phyloP scores from a whole-genome alignment of 1,140 invertebrate genomes.

The Rhagoletis zephyria region DNA sequence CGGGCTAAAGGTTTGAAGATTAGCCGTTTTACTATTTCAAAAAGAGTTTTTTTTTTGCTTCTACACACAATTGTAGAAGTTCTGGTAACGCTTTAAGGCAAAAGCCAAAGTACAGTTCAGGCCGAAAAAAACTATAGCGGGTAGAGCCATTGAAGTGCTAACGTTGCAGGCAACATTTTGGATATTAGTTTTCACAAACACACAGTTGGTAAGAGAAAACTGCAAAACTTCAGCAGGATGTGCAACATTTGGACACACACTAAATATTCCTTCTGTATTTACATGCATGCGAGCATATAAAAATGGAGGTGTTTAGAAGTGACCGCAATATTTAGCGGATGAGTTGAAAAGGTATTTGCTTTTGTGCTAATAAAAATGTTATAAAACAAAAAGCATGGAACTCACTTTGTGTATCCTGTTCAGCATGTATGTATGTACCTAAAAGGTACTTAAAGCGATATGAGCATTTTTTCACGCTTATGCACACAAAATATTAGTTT shows the following conservation, averaged over 20 bases:
- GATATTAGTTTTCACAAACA: constrained; percentile 39
- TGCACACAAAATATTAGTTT: constrained; percentile 35
- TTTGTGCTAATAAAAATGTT: constrained; percentile 26
- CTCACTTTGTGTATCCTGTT: not conserved
- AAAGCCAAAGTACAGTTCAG: not conserved
- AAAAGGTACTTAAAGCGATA: not conserved
- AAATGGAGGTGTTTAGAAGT: constrained; percentile 4
- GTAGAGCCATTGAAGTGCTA: not conserved
- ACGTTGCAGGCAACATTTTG: constrained; percentile 16
- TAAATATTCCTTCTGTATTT: not conserved
- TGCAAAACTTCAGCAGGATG: not conserved
- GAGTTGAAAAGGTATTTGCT: constrained; percentile 20
- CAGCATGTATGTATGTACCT: not conserved
- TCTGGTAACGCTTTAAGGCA: constrained; percentile 12
- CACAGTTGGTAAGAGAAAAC: not conserved
- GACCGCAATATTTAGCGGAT: constrained; percentile 2
- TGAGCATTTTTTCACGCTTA: constrained; percentile 44
- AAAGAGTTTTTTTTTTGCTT: not conserved
- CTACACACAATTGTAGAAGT: not conserved
- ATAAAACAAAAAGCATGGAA: constrained; percentile 2
- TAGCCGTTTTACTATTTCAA: not conserved
- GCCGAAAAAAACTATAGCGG: not conserved
- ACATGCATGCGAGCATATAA: not conserved
- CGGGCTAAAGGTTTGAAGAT: constrained; percentile 23
- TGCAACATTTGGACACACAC: no score